These are phyloP conservation scores for Tenthredo livida DNA, from an alignment of 2,888 invertebrate species.

Conservation along the genomic window DNA sequence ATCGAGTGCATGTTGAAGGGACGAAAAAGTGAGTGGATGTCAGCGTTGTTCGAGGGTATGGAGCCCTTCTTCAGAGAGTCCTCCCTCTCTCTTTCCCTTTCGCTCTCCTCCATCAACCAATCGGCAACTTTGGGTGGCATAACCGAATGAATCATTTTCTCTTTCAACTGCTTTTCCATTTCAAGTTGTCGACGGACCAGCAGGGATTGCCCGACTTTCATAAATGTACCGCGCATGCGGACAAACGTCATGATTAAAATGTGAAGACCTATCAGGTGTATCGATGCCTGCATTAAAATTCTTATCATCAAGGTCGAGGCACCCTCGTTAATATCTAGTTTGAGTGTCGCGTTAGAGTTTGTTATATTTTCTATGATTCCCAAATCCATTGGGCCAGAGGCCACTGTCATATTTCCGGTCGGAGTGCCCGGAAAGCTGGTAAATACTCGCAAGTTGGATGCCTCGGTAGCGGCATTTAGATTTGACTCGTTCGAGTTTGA, in stretches of 20 bases:
- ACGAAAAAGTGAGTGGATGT: constrained; percentile 91
- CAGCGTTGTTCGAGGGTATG: constrained; percentile 79
- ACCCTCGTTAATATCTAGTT: constrained; percentile 66
- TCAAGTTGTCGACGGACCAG: constrained; percentile 93
- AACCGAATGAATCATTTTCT: constrained; percentile 98
- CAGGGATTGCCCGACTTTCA: constrained; percentile 97
- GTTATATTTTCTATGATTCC: neutral
- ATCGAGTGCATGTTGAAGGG: constrained; percentile 98
- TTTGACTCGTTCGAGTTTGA: constrained; percentile 7
- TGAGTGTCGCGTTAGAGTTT: constrained; percentile 34
- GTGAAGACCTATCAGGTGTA: constrained; percentile 95
- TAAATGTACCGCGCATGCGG: constrained; percentile 96
- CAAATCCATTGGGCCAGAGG: neutral
- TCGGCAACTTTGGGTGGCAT: constrained; percentile 97
- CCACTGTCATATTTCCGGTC: neutral
- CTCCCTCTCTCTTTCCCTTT: constrained; percentile 82
- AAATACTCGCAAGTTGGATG: neutral
- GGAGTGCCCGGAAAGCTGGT: neutral
- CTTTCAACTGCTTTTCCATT: constrained; percentile 95
- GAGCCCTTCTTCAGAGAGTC: constrained; percentile 78
- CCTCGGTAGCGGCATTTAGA: neutral
- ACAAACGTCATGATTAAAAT: constrained; percentile 96
- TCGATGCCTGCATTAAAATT: constrained; percentile 91
- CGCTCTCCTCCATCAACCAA: constrained; percentile 90
- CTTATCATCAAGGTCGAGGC: constrained; percentile 82